These are phyloP conservation scores for Probaryconus sp. DNA, from an alignment of 1,140 invertebrate species.

Conservation along the genomic window DNA sequence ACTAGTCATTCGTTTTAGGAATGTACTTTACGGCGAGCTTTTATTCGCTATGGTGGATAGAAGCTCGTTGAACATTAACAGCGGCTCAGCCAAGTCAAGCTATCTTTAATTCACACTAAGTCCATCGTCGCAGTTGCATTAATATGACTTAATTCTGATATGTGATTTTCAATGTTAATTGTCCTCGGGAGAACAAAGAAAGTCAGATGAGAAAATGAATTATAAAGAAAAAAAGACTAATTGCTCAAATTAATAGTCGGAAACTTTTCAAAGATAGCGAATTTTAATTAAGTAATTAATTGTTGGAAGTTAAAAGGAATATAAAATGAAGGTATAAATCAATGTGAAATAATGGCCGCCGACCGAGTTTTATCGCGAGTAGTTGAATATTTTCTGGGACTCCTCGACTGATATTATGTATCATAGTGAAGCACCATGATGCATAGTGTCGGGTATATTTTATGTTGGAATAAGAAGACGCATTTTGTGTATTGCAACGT, in stretches of 20 bases:
- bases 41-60: background rate
- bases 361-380: too few species aligned
- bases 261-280: constrained; percentile 42
- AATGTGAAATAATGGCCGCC: constrained; percentile 43
- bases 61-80: constrained; percentile 18
- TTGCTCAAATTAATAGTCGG: constrained; percentile 40
- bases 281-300: constrained; percentile 55
- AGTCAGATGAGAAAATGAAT: constrained; percentile 9
- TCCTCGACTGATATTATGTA: too few species aligned
- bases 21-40: constrained; percentile 1
- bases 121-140: constrained; percentile 27
- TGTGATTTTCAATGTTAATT: constrained; percentile 38
- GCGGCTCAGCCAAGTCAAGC: constrained; percentile 10
- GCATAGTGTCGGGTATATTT: constrained; percentile 24
- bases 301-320: constrained; percentile 43
- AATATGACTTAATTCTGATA: constrained; percentile 33
- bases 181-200: constrained; percentile 24
- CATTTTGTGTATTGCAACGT: constrained; percentile 19
- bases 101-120: constrained; percentile 32
- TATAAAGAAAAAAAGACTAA: constrained; percentile 40
- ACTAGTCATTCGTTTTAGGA: background rate
- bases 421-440: constrained; percentile 3
- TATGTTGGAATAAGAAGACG: constrained; percentile 10
- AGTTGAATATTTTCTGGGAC: too few species aligned
- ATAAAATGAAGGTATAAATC: constrained; percentile 43